A percentile compares a stretch with the other conserved stretches of the same genome.
Evolutionary conservation across 2,113 vertebrate species (phyloP).

Genomic region (Lota lota): DNA sequence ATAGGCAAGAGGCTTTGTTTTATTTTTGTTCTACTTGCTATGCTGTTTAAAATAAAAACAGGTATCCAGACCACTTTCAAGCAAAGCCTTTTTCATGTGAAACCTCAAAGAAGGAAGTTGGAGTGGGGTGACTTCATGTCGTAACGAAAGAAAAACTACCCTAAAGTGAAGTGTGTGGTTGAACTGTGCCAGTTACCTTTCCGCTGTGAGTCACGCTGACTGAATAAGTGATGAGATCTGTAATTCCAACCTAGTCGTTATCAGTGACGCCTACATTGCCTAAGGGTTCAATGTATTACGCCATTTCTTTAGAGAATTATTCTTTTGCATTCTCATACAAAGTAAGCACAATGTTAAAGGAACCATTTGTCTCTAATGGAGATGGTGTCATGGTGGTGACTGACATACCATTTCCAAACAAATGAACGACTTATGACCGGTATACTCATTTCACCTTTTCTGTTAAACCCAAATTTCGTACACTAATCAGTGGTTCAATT

Average conservation of each 20-base stretch:
- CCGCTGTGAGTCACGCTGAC: constrained; percentile 41
- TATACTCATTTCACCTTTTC: too few species aligned
- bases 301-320: not conserved
- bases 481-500: too few species aligned
- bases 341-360: not conserved
- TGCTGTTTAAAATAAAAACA: constrained; percentile 66
- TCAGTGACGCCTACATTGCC: constrained; percentile 33
- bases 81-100: constrained; percentile 55
- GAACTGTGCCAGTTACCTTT: constrained; percentile 44
- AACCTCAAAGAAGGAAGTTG: constrained; percentile 52
- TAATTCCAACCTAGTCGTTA: constrained; percentile 58
- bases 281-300: constrained; percentile 24
- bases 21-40: constrained; percentile 55
- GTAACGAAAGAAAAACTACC: constrained; percentile 14
- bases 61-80: constrained; percentile 64
- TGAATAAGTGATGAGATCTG: constrained; percentile 67
- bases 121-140: constrained; percentile 18
- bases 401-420: too few species aligned
- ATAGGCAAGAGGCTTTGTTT: constrained; percentile 47
- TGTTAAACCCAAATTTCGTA: too few species aligned
- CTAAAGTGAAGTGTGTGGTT: not conserved
- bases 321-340: constrained; percentile 9
- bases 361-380: too few species aligned
- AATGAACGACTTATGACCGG: too few species aligned
- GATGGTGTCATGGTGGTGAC: too few species aligned